Base-by-base conservation (phyloP, 1,140 invertebrate species). In the Elymnias hypermnestra region DNA sequence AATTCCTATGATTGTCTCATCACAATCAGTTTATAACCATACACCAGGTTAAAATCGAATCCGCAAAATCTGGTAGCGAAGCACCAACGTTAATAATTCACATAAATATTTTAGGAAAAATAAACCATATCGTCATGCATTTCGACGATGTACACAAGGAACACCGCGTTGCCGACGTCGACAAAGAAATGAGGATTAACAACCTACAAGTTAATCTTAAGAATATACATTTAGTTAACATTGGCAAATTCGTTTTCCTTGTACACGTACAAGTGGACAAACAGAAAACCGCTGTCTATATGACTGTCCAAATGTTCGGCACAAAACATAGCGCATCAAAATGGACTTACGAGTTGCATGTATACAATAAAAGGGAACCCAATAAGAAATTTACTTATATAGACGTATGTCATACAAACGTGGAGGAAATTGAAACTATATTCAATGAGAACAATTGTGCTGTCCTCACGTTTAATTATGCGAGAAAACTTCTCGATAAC, bases 261-360 rank as follows among this genome's bases (percentile, higher is more conserved):
- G 21, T 76, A 5, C 52, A 73, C 38, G 22, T 75, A 0, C 61
- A 69, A 53, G 49, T 70, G 3, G 37, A 57, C 14, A 5, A 3
- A 5, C 8, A 41, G 0, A 5, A 18, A 2, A 48, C 49, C 5
- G 31, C 21, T 6, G 37, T 81, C 1, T 66, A 46, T 39, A 64
- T 74, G 49, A 46, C 49, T 0, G 58, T 49, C 0, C 76, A 77
- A 23, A 40, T 67, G 1, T 33, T 77, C 0, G 66, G 70, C 13
- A 65, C 70, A 0, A 35, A 46, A 13, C 8, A 42, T 0, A 66
- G 62, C 29, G 73, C 76, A 4, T 26, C 42, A 1, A 77, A 75
- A 41, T 81, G 73, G 73, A 45, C 25, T 0, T 81, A 74, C 25
- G 64, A 75, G 19, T 15, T 81, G 0, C 61, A 73, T n/a, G 13